phyloP scores from a whole-genome alignment of 1,140 invertebrate genomes.

The Nephila pilipes region DNA sequence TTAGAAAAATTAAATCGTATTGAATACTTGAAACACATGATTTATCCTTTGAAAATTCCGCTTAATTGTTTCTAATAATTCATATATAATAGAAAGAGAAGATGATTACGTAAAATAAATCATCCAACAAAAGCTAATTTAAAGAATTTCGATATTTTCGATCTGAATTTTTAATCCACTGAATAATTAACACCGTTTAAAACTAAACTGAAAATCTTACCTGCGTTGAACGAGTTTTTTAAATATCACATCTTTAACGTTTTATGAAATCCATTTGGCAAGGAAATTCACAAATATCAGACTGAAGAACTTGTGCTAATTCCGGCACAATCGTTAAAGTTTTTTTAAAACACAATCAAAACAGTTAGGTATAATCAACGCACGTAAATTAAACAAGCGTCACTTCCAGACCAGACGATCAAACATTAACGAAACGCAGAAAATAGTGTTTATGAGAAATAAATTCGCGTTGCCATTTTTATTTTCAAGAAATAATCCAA shows the following conservation, averaged over 20 bases:
- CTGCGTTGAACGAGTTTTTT: neutral
- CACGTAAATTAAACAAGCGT: neutral
- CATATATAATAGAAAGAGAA: neutral
- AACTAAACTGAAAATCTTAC: neutral
- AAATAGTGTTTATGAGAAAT: constrained; percentile 50
- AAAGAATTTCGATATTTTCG: neutral
- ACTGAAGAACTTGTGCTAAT: neutral
- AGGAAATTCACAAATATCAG: neutral
- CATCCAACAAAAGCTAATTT: neutral
- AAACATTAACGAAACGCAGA: constrained; percentile 40
- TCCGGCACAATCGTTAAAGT: neutral
- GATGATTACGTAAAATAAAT: neutral
- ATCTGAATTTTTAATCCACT: neutral
- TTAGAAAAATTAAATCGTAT: too few species aligned
- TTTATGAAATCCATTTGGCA: neutral
- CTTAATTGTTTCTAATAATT: neutral
- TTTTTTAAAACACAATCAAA: neutral
- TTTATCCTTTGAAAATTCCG: too few species aligned
- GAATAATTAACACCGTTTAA: neutral
- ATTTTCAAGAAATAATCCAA: neutral
- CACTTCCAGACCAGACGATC: constrained; percentile 1
- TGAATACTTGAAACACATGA: too few species aligned
- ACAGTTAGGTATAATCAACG: neutral
- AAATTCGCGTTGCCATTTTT: neutral
- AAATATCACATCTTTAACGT: constrained; percentile 6